Base-by-base conservation (phyloP, 2,113 vertebrate species). In the Numida meleagris region DNA sequence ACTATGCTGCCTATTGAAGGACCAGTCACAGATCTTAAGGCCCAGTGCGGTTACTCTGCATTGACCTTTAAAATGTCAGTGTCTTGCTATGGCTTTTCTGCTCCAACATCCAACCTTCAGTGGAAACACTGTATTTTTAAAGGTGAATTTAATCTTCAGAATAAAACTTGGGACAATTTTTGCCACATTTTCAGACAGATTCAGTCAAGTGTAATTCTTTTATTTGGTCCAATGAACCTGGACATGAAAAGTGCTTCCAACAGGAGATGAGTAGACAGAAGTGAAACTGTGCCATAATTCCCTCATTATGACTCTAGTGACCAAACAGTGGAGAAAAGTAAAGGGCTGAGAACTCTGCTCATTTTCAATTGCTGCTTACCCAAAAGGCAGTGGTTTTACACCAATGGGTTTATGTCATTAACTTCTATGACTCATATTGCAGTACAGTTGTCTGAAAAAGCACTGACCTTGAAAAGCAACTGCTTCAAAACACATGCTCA, bases 391-490 rank as follows among this genome's bases (percentile, higher is more conserved):
- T 80, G 82, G 63, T 79, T 94, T 89, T 80, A 73, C 36, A 88
- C 75, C 2, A 2, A 86, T 31, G 76, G 72, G 75, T 77, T 85
- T 89, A 92, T 84, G 90, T 72, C 93, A 92, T 91, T 94, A 93
- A 76, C 75, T 95, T 67, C 84, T 83, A 59, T 95, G 92, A 96
- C 85, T 96, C 94, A 95, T 67, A 89, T 40, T 94, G 91, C 87
- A 94, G 93, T 86, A 89, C 29, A 83, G 84, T 94, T 79, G 71
- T 91, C 93, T 94, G 89, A 94, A 94, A 95, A 94, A 89, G 87
- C 87, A 89, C 1, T 96, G 96, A 94, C 96, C 93, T 95, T 96
- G 95, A 94, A 91, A 91, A 95, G 85, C 20, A 31, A 93, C 78
- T 91, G 87, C 87, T 91, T 82, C 75, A 85, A 94, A 96, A 94